These are phyloP conservation scores for Mnemiopsis leidyi DNA, from an alignment of 37 sponge, comb jelly and placozoan species.

Conservation along the genomic window DNA sequence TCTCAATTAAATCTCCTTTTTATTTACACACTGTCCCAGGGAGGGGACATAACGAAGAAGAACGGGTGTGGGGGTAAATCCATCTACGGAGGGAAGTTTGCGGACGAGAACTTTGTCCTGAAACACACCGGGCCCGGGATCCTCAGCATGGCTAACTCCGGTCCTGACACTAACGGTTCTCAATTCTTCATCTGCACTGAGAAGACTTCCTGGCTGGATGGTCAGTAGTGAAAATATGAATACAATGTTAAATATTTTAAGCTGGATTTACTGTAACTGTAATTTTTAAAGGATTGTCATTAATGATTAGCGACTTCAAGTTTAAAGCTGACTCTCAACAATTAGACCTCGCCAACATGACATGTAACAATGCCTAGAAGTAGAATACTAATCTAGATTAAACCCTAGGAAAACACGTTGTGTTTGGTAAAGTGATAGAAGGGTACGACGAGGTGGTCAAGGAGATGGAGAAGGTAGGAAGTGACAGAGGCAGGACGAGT, in stretches of 20 bases:
- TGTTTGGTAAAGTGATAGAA: constrained; percentile 17
- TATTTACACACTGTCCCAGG: constrained; percentile 58
- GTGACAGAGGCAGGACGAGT: not conserved
- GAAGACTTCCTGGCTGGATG: constrained; percentile 93
- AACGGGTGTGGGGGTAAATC: constrained; percentile 89
- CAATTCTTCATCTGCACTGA: constrained; percentile 98
- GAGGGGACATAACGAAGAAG: constrained; percentile 70
- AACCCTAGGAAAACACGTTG: constrained; percentile 43
- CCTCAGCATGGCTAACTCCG: constrained; percentile 71
- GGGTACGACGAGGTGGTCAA: constrained; percentile 37
- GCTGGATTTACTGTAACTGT: too few species aligned
- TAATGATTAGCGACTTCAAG: too few species aligned
- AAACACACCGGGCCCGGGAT: constrained; percentile 85
- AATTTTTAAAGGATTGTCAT: too few species aligned
- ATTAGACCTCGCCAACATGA: too few species aligned
- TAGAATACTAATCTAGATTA: too few species aligned
- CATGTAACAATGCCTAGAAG: too few species aligned
- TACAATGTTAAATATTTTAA: too few species aligned
- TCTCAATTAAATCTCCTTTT: too few species aligned
- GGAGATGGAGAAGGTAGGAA: not conserved
- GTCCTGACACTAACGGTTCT: constrained; percentile 96
- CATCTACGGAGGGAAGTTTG: constrained; percentile 91
- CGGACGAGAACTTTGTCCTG: constrained; percentile 93
- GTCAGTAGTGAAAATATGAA: too few species aligned
- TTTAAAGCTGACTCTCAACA: too few species aligned